phyloP scores from a whole-genome alignment of 2,888 invertebrate genomes.

The Netelia inedita region DNA sequence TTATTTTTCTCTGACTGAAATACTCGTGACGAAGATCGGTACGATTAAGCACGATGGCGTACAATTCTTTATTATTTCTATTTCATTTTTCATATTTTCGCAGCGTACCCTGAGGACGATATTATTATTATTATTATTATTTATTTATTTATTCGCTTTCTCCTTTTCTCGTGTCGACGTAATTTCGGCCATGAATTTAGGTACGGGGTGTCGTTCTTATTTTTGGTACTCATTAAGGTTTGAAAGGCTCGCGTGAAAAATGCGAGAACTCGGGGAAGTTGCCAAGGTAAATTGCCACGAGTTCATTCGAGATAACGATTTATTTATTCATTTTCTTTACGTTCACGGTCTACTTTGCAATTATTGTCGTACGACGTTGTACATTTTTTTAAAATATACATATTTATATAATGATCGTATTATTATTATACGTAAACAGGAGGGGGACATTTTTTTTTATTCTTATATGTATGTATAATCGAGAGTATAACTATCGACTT shows the following conservation, averaged over 20 bases:
- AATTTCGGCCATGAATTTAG: not conserved
- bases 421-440: slow-evolving; percentile 8
- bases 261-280: not conserved
- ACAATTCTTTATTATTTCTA: not conserved
- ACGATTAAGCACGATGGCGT: not conserved
- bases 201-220: too few relatives aligned
- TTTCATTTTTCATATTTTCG: not conserved
- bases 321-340: slow-evolving; percentile 15
- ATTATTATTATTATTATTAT: slow-evolving; percentile 1
- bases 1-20: not conserved
- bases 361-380: slow-evolving; percentile 27
- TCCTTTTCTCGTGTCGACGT: not conserved
- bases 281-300: not conserved
- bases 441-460: not conserved
- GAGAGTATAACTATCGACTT: slow-evolving; percentile 53
- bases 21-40: not conserved
- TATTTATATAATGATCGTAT: not conserved
- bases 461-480: slow-evolving; percentile 26
- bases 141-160: too few relatives aligned
- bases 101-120: too few relatives aligned
- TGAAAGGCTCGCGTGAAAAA: not conserved
- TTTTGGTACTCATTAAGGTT: too few relatives aligned
- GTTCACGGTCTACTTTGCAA: slow-evolving; percentile 55
- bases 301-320: slow-evolving; percentile 21
- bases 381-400: not conserved